These are phyloP conservation scores for Ptilorrhoa leucosticta DNA, from an alignment of 2,113 vertebrate species.

Conservation along the genomic window DNA sequence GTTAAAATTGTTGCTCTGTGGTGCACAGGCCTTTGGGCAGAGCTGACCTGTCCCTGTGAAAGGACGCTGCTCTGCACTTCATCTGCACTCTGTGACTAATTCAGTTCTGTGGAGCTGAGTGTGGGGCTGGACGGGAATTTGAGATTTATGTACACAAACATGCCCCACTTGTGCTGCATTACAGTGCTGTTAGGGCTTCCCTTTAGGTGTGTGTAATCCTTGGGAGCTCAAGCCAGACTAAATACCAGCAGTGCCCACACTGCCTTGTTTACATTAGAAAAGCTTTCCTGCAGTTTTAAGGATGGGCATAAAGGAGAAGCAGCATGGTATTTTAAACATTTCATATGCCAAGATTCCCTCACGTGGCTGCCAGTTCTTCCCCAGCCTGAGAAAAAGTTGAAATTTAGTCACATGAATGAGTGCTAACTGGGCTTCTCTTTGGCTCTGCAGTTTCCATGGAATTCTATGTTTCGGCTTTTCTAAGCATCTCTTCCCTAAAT, in stretches of 20 bases:
- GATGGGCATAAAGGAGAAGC: background rate
- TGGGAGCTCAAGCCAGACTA: background rate
- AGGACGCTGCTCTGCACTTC: background rate
- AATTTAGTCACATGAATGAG: background rate
- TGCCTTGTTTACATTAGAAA: background rate
- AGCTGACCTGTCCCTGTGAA: background rate
- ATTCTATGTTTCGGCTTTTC: background rate
- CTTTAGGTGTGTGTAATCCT: background rate
- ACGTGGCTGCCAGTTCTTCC: background rate
- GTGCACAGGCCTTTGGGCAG: background rate
- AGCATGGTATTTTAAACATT: background rate
- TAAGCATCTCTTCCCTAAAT: background rate
- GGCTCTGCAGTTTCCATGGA: background rate
- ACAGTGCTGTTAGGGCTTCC: background rate
- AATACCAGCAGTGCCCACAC: background rate
- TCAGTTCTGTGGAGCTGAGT: background rate
- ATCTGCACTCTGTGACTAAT: background rate
- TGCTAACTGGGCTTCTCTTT: background rate
- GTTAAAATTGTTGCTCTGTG: background rate
- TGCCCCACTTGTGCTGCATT: background rate
- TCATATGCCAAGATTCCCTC: background rate
- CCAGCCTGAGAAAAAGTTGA: background rate
- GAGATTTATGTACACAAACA: background rate
- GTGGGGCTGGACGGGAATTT: background rate
- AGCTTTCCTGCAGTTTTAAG: background rate